Conservation (phyloP, 2,797 vertebrate genomes). For the Falco biarmicus region DNA sequence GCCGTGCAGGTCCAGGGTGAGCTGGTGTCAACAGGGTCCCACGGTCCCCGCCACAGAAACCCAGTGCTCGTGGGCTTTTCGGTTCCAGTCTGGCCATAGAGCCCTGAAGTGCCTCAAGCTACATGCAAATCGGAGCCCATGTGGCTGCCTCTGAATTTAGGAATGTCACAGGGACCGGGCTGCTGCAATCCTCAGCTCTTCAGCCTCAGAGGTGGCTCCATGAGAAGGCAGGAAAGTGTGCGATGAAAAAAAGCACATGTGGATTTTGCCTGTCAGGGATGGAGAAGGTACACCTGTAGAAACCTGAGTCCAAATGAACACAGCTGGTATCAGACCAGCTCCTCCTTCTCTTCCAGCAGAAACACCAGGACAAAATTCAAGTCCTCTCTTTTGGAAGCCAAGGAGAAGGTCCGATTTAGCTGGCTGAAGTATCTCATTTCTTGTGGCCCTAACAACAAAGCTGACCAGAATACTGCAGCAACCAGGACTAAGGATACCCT, state of each 20-base stretch:
- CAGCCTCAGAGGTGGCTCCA: not conserved
- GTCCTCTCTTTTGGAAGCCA: not conserved
- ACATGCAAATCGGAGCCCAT: not conserved
- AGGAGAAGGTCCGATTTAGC: not conserved
- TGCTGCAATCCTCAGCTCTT: not conserved
- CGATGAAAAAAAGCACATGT: not conserved
- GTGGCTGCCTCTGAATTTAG: not conserved
- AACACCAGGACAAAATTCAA: not conserved
- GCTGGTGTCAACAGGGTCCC: not conserved
- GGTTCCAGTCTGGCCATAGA: not conserved
- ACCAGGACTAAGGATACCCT: no score
- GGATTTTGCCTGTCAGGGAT: not conserved
- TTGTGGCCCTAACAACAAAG: no score
- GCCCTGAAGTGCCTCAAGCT: not conserved
- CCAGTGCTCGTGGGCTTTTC: not conserved
- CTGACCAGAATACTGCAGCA: no score
- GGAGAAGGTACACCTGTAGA: not conserved
- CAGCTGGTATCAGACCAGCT: not conserved
- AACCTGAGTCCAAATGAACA: not conserved
- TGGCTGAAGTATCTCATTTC: not conserved
- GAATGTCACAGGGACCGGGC: not conserved
- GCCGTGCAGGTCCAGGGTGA: not conserved
- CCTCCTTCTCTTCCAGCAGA: not conserved
- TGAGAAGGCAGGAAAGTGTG: not conserved
- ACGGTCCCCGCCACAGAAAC: not conserved